These are phyloP conservation scores for Eilema caniola DNA, from an alignment of 2,888 invertebrate species.

Conservation along the genomic window DNA sequence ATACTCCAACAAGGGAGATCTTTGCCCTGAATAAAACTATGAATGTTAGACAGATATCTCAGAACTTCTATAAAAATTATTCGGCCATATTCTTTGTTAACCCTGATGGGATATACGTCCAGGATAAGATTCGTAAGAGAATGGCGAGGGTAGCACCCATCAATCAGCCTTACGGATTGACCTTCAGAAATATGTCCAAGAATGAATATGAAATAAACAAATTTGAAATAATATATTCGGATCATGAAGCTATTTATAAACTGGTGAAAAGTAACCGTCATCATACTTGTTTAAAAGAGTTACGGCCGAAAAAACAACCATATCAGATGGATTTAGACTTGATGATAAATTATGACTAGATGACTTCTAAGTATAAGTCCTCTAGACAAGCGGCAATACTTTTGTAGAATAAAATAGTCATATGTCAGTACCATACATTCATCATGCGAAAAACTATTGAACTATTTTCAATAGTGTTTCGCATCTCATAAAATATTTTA, in stretches of 20 bases:
- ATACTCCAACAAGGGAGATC: neutral
- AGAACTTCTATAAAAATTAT: neutral
- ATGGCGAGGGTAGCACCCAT: neutral
- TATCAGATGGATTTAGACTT: neutral
- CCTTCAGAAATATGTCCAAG: neutral
- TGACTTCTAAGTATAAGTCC: too few relatives aligned
- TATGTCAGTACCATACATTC: too few relatives aligned
- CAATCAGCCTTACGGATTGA: neutral
- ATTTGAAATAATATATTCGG: neutral
- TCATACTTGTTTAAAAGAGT: neutral
- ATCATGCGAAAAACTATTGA: too few relatives aligned
- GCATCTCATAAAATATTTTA: too few relatives aligned
- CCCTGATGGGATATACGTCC: neutral
- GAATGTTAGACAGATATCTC: neutral
- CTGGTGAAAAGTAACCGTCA: neutral
- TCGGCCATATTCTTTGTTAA: neutral
- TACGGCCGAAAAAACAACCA: neutral
- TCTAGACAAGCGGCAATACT: too few relatives aligned
- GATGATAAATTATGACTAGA: neutral
- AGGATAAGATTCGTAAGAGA: neutral
- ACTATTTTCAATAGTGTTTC: too few relatives aligned
- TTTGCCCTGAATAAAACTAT: neutral
- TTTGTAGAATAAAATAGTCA: too few relatives aligned
- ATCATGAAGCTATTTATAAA: slow-evolving; percentile 7
- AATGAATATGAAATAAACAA: neutral